Evolutionary conservation across 2,113 vertebrate genomes (phyloP).

Genomic region (Myrmophylax atrothorax): DNA sequence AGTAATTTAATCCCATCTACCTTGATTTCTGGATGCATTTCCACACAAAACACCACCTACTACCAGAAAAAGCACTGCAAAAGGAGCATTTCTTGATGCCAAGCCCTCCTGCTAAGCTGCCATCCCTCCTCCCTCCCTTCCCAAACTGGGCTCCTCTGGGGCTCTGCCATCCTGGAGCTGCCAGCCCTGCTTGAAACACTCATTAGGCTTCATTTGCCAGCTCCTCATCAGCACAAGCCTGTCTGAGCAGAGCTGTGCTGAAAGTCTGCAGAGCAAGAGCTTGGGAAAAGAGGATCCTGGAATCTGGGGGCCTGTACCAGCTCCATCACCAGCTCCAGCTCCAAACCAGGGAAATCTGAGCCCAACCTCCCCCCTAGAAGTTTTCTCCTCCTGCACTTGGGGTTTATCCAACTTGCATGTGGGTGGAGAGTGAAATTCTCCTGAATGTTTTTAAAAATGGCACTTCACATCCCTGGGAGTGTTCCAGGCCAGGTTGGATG

Average conservation of each 20-base stretch:
- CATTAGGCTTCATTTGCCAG: not conserved
- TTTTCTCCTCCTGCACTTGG: accelerated
- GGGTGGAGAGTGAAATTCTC: not conserved
- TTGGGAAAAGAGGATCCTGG: not conserved
- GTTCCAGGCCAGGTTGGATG: not conserved
- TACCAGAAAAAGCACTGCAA: accelerated
- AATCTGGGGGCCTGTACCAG: accelerated
- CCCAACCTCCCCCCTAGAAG: accelerated
- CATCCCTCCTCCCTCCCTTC: not conserved
- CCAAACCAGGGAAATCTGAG: not conserved
- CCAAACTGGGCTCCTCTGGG: not conserved
- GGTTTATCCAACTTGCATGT: not conserved
- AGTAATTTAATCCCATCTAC: not conserved
- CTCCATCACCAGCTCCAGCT: not conserved
- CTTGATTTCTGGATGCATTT: not conserved
- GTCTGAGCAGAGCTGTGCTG: not conserved
- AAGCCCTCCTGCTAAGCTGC: not conserved
- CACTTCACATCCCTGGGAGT: not conserved
- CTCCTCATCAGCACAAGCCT: not conserved
- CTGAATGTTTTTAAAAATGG: not conserved
- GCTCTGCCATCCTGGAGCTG: not conserved
- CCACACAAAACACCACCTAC: accelerated
- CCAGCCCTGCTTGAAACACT: not conserved
- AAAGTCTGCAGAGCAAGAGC: not conserved
- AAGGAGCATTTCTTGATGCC: not conserved